Evolutionary conservation across 2,797 vertebrate genomes (phyloP).

Genomic region (Microhierax caerulescens): DNA sequence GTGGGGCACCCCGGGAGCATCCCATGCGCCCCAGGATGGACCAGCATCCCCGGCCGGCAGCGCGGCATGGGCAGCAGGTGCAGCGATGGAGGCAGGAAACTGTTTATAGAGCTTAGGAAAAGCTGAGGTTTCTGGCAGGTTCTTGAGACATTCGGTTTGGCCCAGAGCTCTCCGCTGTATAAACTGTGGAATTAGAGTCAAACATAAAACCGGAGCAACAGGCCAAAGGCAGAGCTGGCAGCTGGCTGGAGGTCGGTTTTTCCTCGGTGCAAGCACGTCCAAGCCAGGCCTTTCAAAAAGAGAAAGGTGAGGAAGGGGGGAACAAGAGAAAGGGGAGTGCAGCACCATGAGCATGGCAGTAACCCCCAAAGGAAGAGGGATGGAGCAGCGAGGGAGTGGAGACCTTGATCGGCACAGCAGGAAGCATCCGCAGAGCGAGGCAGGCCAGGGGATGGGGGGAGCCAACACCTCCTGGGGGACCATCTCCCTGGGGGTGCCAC

Average conservation of each 20-base stretch:
- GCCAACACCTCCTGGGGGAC: fast-evolving
- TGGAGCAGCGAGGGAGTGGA: background rate
- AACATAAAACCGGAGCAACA: background rate
- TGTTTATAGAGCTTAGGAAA: slow-evolving; percentile 27
- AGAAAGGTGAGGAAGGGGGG: background rate
- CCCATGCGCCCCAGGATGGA: background rate
- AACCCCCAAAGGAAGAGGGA: background rate
- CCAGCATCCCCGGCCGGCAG: background rate
- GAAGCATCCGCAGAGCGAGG: background rate
- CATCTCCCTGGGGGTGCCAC: background rate
- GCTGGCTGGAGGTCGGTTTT: background rate
- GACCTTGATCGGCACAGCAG: background rate
- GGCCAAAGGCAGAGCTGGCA: slow-evolving; percentile 35
- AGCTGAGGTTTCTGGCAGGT: slow-evolving; percentile 53
- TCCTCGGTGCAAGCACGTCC: fast-evolving
- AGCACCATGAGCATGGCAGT: background rate
- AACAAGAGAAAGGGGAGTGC: background rate
- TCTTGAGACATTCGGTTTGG: background rate
- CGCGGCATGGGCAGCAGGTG: background rate
- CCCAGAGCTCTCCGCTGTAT: background rate
- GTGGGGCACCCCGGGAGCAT: background rate
- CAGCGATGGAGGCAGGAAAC: slow-evolving; percentile 15
- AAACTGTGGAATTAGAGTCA: slow-evolving; percentile 46
- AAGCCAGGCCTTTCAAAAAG: background rate
- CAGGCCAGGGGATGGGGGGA: background rate